Base-by-base conservation (phyloP, 2,888 invertebrate species). In the Crioceris asparagi region DNA sequence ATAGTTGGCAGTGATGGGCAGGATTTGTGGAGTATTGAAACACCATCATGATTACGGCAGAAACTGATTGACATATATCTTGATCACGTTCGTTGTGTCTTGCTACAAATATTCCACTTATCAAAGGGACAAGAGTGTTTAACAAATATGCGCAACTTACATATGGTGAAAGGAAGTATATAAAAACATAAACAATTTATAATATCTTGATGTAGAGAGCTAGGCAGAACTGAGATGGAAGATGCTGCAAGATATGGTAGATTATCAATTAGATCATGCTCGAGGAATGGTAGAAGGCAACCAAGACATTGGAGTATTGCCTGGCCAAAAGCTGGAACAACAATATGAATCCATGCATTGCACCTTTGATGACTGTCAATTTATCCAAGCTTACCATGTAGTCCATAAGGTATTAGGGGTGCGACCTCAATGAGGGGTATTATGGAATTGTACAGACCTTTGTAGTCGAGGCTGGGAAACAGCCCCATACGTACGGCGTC, bases 391-490 rank as follows among this genome's bases (percentile, higher is more conserved):
- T 48, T 63, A 88, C 91, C 78, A 60, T 84, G 81, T 45, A 87
- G 74, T 35, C 92, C 93, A 60, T 85, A 80, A 61, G 88, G 90
- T 49, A 97, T 79, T 40, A 84, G 76, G 10, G 93, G 86, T 16
- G 92, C 87, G n/a, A 93, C 84, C 64, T 97, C 96, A 35, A 96
- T 83, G 46, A 93, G 71, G 55, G 85, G 85, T 15, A 85, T 77
- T 36, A 97, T 75, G 14, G 92, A 91, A 62, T 88, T 87, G 64
- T 91, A 96, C 30, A 98, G 73, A 35, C 92, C 93, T 61, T 90
- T 90, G 67, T 97, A 98, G 68, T 97, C 96, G 51, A 98, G 73
- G 67, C 86, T 94, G 6, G 97, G 97, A 66, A 92, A 97, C 33
- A 96, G 74, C 17, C 83, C 79, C 78, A 93, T 84, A 38, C 97